A percentile compares a stretch with the other conserved stretches of the same genome.
Evolutionary conservation across 2,113 vertebrate species (phyloP).

Genomic region (Mobula hypostoma): DNA sequence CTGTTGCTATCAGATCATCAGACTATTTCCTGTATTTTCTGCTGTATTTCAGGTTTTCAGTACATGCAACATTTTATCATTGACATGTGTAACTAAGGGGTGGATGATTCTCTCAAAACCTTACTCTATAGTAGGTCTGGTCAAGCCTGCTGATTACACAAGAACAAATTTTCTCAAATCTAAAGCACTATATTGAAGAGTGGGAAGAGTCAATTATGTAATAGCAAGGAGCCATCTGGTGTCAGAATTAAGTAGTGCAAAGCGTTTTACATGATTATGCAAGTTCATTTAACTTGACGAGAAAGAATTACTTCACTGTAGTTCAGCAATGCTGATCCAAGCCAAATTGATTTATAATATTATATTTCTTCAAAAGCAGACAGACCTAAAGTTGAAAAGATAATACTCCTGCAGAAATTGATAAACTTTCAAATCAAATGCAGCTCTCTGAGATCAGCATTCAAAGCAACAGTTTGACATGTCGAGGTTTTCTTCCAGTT

Average conservation of each 20-base stretch:
- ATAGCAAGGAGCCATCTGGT: slow-evolving; percentile 3
- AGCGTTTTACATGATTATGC: background rate
- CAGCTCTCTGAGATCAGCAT: background rate
- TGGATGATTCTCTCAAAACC: background rate
- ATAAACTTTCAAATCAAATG: background rate
- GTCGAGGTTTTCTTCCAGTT: background rate
- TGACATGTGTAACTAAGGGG: background rate
- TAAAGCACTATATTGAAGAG: background rate
- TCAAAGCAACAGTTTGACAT: background rate
- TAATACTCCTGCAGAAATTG: background rate
- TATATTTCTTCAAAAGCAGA: background rate
- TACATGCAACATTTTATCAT: too few species aligned
- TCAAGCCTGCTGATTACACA: background rate
- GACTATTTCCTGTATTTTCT: too few species aligned
- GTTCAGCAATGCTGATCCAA: background rate
- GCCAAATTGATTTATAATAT: background rate
- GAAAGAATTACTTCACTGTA: background rate
- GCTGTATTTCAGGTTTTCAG: too few species aligned
- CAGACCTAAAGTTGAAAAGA: background rate
- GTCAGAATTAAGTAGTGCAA: slow-evolving; percentile 13
- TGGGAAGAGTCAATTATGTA: background rate
- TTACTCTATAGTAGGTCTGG: background rate
- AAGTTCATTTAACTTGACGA: too few species aligned
- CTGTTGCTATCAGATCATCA: too few species aligned
- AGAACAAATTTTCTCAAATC: background rate